phyloP scores from a whole-genome alignment of 2,888 invertebrate species.

The Petrolisthes cinctipes region DNA sequence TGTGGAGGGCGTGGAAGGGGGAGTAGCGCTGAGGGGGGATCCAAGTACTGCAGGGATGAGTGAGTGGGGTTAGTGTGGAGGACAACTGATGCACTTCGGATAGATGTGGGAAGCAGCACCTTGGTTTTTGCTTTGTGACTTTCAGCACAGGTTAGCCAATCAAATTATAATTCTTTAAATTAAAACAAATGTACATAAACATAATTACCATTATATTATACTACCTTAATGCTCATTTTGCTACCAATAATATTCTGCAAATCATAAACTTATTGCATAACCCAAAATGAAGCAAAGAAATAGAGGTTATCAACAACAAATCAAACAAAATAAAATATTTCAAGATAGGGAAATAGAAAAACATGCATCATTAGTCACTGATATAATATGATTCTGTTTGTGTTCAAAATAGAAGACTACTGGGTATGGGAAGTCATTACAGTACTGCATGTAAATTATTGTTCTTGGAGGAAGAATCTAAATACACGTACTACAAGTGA shows the following conservation, averaged over 20 bases:
- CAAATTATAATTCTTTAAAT: no score
- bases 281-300: neutral
- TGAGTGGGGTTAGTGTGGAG: constrained; percentile 65
- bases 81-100: neutral
- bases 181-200: no score
- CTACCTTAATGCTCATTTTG: neutral
- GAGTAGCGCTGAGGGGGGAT: constrained; percentile 66
- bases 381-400: neutral
- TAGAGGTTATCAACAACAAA: neutral
- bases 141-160: no score
- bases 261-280: neutral
- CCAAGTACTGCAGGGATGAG: constrained; percentile 63
- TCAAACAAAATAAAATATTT: neutral
- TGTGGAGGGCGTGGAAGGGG: constrained; percentile 67
- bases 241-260: neutral
- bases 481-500: no score
- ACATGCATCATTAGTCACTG: constrained; percentile 1
- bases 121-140: neutral
- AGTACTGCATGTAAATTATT: no score
- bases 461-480: no score
- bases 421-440: no score
- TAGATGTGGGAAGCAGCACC: neutral
- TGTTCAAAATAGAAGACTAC: no score
- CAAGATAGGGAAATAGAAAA: neutral
- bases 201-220: neutral